Evolutionary conservation across 2,888 invertebrate genomes (phyloP).

Genomic region (Hirtodrosophila confusa): DNA sequence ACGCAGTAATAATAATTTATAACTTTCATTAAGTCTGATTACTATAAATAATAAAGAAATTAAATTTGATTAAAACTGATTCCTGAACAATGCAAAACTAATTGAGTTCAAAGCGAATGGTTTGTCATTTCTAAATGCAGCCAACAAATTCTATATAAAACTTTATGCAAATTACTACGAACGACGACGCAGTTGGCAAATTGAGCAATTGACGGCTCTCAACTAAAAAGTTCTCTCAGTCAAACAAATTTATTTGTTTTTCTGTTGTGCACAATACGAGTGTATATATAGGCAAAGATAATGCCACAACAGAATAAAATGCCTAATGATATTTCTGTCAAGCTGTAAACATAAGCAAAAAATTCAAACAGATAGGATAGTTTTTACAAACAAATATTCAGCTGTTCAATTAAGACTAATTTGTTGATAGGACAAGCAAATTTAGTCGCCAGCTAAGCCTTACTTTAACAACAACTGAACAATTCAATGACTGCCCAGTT

Average conservation of each 20-base stretch:
- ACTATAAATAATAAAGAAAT: too few relatives aligned
- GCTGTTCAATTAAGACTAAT: too few relatives aligned
- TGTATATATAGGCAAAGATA: slow-evolving; percentile 9
- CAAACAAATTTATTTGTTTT: slow-evolving; percentile 43
- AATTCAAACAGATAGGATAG: too few relatives aligned
- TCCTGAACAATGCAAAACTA: too few relatives aligned
- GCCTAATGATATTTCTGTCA: slow-evolving; percentile 7
- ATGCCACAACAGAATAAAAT: slow-evolving; percentile 17
- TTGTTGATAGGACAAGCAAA: too few relatives aligned
- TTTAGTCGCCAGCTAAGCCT: too few relatives aligned
- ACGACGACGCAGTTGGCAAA: slow-evolving; percentile 33
- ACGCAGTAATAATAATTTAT: too few relatives aligned
- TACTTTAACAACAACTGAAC: too few relatives aligned
- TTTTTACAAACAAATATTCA: too few relatives aligned
- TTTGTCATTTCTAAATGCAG: slow-evolving; percentile 17
- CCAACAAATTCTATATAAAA: slow-evolving; percentile 13
- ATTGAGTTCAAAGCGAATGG: neutral
- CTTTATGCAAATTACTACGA: slow-evolving; percentile 49
- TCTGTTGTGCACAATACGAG: slow-evolving; percentile 17
- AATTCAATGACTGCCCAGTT: too few relatives aligned
- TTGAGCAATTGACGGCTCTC: slow-evolving; percentile 24
- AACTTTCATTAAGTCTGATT: too few relatives aligned
- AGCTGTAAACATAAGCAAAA: neutral
- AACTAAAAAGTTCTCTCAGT: slow-evolving; percentile 26
- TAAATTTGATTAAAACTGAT: too few relatives aligned